A percentile compares a stretch with the other conserved stretches of the same genome.
phyloP scores from a whole-genome alignment of 2,797 vertebrate species.

The Eupleurogrammus muticus region DNA sequence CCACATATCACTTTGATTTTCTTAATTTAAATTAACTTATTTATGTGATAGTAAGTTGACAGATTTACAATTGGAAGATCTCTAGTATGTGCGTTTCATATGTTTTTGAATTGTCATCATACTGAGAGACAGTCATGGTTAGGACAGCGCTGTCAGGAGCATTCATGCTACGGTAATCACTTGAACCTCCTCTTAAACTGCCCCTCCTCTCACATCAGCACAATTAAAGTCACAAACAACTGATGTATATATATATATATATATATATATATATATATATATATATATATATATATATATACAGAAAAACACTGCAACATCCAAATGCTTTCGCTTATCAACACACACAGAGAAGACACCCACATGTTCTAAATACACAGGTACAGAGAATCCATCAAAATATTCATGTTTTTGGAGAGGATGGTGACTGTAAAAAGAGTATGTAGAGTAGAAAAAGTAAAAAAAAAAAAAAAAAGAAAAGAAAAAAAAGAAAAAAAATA shows the following conservation, averaged over 20 bases:
- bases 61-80: conserved; percentile 58
- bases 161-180: conserved; percentile 44
- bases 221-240: conserved; percentile 48
- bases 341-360: conserved; percentile 39
- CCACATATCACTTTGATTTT: conserved; percentile 43
- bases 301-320: conserved; percentile 41
- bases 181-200: conserved; percentile 53
- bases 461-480: conserved; percentile 64
- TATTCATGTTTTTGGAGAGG: conserved; percentile 77
- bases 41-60: conserved; percentile 28
- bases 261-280: conserved; percentile 5
- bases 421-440: conserved; percentile 74
- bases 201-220: conserved; percentile 65
- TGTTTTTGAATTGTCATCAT: conserved; percentile 52
- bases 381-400: conserved; percentile 78
- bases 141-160: conserved; percentile 59
- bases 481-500: conserved; percentile 61
- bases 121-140: conserved; percentile 66
- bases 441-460: conserved; percentile 77
- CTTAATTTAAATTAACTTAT: conserved; percentile 22
- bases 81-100: conserved; percentile 48
- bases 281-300: conserved; percentile 14
- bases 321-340: conserved; percentile 52
- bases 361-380: conserved; percentile 50
- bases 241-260: conserved; percentile 41